Evolutionary conservation across 2,113 vertebrate species (phyloP).

Genomic region (Sigmodon hispidus): DNA sequence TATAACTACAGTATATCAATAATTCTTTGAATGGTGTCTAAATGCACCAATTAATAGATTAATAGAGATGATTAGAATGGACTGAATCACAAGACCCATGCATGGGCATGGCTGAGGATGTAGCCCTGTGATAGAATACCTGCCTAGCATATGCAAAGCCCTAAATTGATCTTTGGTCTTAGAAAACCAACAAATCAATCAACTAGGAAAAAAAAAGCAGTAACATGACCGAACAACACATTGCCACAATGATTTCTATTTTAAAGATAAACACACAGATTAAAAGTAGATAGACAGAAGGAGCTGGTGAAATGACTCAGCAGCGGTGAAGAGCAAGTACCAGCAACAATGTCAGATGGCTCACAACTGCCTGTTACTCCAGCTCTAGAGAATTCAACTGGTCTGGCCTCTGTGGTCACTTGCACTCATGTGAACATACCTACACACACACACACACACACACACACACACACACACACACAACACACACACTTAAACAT

Average conservation of each 20-base stretch:
- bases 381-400: background rate
- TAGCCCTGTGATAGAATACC: background rate
- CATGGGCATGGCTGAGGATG: background rate
- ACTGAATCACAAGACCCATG: background rate
- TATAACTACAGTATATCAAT: background rate
- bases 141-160: background rate
- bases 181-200: background rate
- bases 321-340: background rate
- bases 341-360: background rate
- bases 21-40: slow-evolving; percentile 9
- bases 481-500: background rate
- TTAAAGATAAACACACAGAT: slow-evolving; percentile 23
- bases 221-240: background rate
- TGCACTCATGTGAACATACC: background rate
- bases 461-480: background rate
- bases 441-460: background rate
- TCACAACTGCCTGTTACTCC: background rate
- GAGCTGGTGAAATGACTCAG: background rate
- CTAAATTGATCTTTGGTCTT: background rate
- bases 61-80: slow-evolving; percentile 5
- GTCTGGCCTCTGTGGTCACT: background rate
- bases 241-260: background rate
- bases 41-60: slow-evolving; percentile 12
- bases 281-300: slow-evolving; percentile 29
- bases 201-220: background rate